Percentiles rank a stretch among this genome's conserved stretches.
Evolutionary conservation across 2,113 vertebrate species (phyloP).

Genomic region (Gila orcuttii): DNA sequence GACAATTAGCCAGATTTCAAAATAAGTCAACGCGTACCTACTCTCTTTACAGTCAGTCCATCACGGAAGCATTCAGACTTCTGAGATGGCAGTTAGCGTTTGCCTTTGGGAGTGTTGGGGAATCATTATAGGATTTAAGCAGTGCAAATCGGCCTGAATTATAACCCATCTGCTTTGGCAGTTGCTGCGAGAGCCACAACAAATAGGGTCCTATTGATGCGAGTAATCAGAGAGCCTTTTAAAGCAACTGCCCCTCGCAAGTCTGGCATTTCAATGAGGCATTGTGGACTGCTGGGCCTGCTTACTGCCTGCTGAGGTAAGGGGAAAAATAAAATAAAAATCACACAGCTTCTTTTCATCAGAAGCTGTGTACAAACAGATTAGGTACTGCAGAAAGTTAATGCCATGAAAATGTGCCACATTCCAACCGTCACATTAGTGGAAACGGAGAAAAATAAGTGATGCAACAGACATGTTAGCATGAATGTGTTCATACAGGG

Average conservation of each 20-base stretch:
- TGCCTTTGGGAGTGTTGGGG: constrained; percentile 45
- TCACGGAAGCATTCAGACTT: constrained; percentile 35
- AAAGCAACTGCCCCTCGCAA: constrained; percentile 50
- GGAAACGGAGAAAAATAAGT: neutral
- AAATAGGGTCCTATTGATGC: constrained; percentile 60
- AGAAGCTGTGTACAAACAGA: constrained; percentile 41
- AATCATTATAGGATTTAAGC: constrained; percentile 56
- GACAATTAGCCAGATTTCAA: constrained; percentile 20
- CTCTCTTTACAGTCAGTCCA: constrained; percentile 40
- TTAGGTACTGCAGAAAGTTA: constrained; percentile 37
- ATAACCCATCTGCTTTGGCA: constrained; percentile 56
- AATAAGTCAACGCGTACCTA: constrained; percentile 6
- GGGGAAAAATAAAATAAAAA: constrained; percentile 14
- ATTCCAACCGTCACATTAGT: constrained; percentile 12
- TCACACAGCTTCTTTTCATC: constrained; percentile 47
- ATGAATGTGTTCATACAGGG: neutral
- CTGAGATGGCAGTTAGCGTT: constrained; percentile 49
- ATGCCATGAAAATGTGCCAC: constrained; percentile 36
- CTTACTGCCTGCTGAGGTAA: constrained; percentile 54
- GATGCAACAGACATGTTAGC: neutral
- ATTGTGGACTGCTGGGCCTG: constrained; percentile 43
- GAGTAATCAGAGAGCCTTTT: constrained; percentile 58
- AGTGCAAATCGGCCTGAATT: constrained; percentile 59
- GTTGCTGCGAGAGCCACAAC: constrained; percentile 51
- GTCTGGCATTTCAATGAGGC: constrained; percentile 57